Evolutionary conservation across 2,888 invertebrate genomes (phyloP).

Genomic region (Camponotus fellah): DNA sequence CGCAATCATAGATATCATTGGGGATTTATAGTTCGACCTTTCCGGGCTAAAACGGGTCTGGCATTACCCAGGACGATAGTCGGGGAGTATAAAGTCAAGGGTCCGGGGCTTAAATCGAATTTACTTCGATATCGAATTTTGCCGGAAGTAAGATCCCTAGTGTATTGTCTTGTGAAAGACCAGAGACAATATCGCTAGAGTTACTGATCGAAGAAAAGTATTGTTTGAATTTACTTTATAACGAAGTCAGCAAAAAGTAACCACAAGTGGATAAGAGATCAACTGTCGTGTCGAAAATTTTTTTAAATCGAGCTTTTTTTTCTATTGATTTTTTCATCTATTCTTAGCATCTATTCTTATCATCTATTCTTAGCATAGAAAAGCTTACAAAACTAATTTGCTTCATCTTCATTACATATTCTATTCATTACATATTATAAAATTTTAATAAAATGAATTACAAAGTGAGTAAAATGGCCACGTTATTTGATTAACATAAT

Average conservation of each 20-base stretch:
- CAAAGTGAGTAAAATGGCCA: not conserved
- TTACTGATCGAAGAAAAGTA: slow-evolving; percentile 49
- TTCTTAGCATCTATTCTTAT: not conserved
- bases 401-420: not conserved
- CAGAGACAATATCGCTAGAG: slow-evolving; percentile 63
- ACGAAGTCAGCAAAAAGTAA: not conserved
- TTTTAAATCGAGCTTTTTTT: not conserved
- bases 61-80: slow-evolving; percentile 63
- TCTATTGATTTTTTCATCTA: not conserved
- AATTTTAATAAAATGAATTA: not conserved
- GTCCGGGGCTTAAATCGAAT: slow-evolving; percentile 74
- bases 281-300: not conserved
- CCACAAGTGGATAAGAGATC: slow-evolving; percentile 10
- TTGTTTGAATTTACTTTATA: slow-evolving; percentile 59
- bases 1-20: slow-evolving; percentile 45
- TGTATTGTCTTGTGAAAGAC: slow-evolving; percentile 64
- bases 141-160: slow-evolving; percentile 64
- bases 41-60: slow-evolving; percentile 54
- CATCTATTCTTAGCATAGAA: not conserved
- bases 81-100: slow-evolving; percentile 60
- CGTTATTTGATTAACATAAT: not conserved
- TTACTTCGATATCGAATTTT: slow-evolving; percentile 73
- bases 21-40: slow-evolving; percentile 54
- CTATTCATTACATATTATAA: not conserved
- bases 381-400: not conserved